These are phyloP conservation scores for Eurystomus glaucurus DNA, from an alignment of 2,797 vertebrate genomes.

Conservation along the genomic window DNA sequence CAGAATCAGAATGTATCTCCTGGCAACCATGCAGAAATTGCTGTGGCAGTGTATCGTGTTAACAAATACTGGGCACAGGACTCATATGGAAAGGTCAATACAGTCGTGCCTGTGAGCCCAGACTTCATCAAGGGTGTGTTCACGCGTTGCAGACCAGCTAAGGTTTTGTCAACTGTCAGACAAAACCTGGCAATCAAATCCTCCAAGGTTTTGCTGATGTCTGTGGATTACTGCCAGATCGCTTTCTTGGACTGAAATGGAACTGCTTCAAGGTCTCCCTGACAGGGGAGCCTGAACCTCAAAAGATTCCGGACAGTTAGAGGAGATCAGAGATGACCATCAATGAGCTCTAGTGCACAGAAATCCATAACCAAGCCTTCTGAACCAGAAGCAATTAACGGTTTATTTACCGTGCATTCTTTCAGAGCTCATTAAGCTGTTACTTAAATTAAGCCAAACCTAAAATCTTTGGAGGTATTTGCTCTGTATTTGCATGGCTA, in stretches of 20 bases:
- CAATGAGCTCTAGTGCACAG: background rate
- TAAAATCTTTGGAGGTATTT: background rate
- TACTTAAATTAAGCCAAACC: background rate
- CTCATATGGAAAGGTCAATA: background rate
- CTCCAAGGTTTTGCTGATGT: background rate
- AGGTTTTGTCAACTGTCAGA: background rate
- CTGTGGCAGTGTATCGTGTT: background rate
- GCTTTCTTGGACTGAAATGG: background rate
- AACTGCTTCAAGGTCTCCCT: background rate
- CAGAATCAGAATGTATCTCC: background rate
- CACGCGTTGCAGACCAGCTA: background rate
- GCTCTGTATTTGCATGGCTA: background rate
- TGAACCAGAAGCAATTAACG: background rate
- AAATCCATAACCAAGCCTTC: background rate
- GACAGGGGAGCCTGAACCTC: background rate
- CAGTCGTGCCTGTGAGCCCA: background rate
- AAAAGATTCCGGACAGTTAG: background rate
- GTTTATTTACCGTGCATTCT: background rate
- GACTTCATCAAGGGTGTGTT: background rate
- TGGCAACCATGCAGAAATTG: background rate
- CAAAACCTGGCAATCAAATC: background rate
- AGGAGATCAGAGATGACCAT: background rate
- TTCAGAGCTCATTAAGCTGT: background rate
- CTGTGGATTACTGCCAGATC: background rate
- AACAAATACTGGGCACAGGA: background rate